Base-by-base conservation (phyloP, 2,797 vertebrate genomes). In the Enteromius paludinosus region DNA sequence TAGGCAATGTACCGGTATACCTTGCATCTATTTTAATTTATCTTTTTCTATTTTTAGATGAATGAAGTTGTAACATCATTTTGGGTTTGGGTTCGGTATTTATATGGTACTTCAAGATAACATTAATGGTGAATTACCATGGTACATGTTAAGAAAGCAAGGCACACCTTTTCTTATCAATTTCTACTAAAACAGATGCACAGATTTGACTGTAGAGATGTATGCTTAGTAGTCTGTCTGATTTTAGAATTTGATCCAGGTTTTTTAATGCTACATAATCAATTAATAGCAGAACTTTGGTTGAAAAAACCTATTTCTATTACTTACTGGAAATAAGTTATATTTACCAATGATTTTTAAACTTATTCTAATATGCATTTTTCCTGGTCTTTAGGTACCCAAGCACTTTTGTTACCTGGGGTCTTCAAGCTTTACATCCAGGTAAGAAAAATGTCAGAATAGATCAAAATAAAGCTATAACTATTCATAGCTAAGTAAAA, bases 391-490 rank as follows among this genome's bases (percentile, higher is more conserved):
- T 59, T 75, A 62, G 74, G 62, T 62, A 76, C 56, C 20, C 23
- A 76, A 62, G 56, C 5, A 3, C 74, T 23, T 76, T 76, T 35
- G 33, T 35, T 35, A 35, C 33, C 33, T 43, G 20, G 74, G 33
- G 49, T 76, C 74, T 23, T 62, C n/a, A 76, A 76, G 35, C 38
- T 76, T 59, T 54, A 76, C 49, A 62, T 76, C 7, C 74, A 76
- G 54, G 74, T 43, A 62, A 61, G 74, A 62, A 61, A 61, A 76
- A 62, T 35, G 17, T 76, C 4, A 71, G 1, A 71, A 41, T 47
- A 15, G 2, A 41, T 76, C 61, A 14, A 70, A 47, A 47, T 47
- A 45, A 35, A 56, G 33, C 49, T 43, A 15, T 52, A n/a, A 56
- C 5, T 75, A 41, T 54, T 56, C 20, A 1, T 28, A 56, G n/a